Percentiles rank a stretch among this genome's conserved stretches.
These are phyloP conservation scores for Nasonovia ribisnigri DNA, from an alignment of 2,888 invertebrate genomes.

Conservation along the genomic window DNA sequence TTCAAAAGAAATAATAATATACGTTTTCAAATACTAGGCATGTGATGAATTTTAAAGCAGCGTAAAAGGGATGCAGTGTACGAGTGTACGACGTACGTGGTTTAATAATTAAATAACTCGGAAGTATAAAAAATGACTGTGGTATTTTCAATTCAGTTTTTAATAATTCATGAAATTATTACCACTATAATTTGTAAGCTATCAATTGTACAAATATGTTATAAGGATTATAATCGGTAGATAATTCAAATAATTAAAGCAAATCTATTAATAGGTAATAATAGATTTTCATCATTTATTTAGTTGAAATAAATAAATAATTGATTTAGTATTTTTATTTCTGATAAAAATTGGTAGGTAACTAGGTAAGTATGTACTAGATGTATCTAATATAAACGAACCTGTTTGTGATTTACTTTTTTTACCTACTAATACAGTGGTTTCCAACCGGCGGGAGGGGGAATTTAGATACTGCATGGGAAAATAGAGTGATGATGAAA, in stretches of 20 bases:
- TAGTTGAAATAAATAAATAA: not conserved
- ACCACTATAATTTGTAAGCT: not conserved
- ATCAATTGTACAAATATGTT: not conserved
- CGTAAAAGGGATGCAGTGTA: not conserved
- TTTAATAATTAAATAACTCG: conserved; percentile 26
- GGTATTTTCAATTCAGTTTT: not conserved
- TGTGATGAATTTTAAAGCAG: not conserved
- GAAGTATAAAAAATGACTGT: not conserved
- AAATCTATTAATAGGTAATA: not conserved
- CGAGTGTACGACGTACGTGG: not conserved
- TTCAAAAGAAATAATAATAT: conserved; percentile 13
- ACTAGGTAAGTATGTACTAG: not conserved
- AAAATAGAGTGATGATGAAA: no score
- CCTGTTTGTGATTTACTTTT: not conserved
- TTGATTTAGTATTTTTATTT: not conserved
- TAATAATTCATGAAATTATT: not conserved
- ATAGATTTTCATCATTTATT: not conserved
- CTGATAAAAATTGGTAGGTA: not conserved
- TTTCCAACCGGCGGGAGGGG: no score
- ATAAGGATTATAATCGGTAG: not conserved
- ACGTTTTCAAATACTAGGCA: not conserved
- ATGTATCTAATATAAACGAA: not conserved
- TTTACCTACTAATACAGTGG: no score
- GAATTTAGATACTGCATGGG: no score
- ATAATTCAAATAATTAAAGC: not conserved